These are phyloP conservation scores for Pollenia angustigena DNA, from an alignment of 2,888 invertebrate species.

Conservation along the genomic window DNA sequence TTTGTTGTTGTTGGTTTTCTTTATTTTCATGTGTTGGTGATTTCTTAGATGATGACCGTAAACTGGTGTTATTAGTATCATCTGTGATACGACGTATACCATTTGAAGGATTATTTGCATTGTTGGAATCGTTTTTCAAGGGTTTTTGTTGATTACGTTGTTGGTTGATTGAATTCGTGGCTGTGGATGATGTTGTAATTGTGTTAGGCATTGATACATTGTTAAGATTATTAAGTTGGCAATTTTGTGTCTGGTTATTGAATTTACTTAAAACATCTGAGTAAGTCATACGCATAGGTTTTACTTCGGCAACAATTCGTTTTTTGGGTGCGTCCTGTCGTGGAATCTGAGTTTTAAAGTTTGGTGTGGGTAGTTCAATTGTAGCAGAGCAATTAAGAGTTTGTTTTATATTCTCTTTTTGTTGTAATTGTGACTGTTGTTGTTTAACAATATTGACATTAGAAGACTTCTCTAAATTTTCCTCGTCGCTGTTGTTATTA, in stretches of 20 bases:
- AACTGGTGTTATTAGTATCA: constrained; percentile 11
- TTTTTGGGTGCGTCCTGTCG: constrained; percentile 80
- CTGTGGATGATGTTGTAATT: not conserved
- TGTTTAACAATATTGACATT: constrained; percentile 47
- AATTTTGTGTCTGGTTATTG: constrained; percentile 84
- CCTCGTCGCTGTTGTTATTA: constrained; percentile 30
- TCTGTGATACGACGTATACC: constrained; percentile 50
- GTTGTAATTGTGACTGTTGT: constrained; percentile 57
- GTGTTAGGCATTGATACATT: constrained; percentile 30
- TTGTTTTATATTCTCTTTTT: constrained; percentile 53
- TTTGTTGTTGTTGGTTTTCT: constrained; percentile 76
- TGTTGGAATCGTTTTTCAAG: constrained; percentile 43
- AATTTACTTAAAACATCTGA: constrained; percentile 92
- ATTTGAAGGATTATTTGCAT: constrained; percentile 36
- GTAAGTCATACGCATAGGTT: constrained; percentile 94
- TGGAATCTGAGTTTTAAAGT: constrained; percentile 61
- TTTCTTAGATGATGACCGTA: constrained; percentile 79
- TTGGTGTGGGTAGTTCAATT: constrained; percentile 9
- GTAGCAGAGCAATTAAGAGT: constrained; percentile 4
- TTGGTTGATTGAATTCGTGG: constrained; percentile 45
- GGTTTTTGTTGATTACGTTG: constrained; percentile 65
- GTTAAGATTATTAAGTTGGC: constrained; percentile 59
- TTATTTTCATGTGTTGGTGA: constrained; percentile 84
- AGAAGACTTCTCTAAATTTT: constrained; percentile 43
- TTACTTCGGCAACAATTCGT: constrained; percentile 92